phyloP scores from a whole-genome alignment of 2,797 vertebrate genomes.

The Balearica regulorum region DNA sequence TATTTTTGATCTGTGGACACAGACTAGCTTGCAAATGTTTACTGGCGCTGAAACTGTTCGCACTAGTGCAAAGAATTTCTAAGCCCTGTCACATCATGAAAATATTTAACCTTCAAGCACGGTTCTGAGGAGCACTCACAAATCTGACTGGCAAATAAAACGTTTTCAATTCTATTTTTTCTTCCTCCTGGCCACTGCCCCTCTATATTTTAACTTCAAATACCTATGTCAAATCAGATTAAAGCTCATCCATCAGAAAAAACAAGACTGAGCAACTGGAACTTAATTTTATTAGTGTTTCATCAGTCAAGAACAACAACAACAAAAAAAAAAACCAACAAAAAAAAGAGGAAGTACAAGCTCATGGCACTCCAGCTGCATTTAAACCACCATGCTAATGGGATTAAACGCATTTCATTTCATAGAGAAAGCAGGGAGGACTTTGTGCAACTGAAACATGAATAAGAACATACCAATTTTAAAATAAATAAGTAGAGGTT shows the following conservation, averaged over 20 bases:
- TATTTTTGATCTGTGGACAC: background rate
- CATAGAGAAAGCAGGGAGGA: background rate
- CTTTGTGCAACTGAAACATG: background rate
- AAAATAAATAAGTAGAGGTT: background rate
- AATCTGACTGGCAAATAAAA: background rate
- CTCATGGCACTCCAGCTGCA: background rate
- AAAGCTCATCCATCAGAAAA: background rate
- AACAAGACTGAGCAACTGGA: background rate
- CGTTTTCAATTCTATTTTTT: background rate
- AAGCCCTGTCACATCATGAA: background rate
- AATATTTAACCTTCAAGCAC: slow-evolving; percentile 6
- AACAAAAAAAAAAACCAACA: no score
- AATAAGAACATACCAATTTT: background rate
- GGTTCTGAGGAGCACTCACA: background rate
- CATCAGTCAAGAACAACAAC: background rate
- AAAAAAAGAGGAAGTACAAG: background rate
- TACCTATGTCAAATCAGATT: background rate
- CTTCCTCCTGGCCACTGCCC: background rate
- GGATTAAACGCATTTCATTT: background rate
- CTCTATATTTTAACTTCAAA: background rate
- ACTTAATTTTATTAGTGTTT: background rate
- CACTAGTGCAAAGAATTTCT: background rate
- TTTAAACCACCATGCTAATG: background rate
- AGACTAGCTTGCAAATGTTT: background rate
- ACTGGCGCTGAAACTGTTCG: background rate